phyloP scores from a whole-genome alignment of 2,797 vertebrate genomes.

The Masticophis lateralis region DNA sequence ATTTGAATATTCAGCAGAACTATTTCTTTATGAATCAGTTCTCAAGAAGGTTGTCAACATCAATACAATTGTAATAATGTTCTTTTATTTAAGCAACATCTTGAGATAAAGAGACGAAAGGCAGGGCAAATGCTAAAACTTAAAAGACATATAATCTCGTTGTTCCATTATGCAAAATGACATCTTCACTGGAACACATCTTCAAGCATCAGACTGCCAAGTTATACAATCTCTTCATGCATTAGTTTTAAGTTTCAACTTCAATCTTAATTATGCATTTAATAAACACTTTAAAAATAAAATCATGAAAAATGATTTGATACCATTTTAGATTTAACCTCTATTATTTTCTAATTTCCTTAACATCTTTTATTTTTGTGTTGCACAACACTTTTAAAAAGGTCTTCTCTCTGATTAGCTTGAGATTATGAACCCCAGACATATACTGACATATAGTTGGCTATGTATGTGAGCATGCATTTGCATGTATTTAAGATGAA shows the following conservation, averaged over 20 bases:
- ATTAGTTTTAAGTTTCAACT: neutral
- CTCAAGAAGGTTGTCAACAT: neutral
- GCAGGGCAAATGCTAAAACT: neutral
- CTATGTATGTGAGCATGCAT: neutral
- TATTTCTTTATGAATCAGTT: neutral
- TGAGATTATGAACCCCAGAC: neutral
- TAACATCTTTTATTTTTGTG: neutral
- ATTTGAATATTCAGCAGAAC: constrained; percentile 17
- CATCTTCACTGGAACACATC: neutral
- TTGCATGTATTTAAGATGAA: neutral
- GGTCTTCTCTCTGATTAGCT: neutral
- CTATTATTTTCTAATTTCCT: neutral
- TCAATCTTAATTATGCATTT: neutral
- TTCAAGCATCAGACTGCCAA: neutral
- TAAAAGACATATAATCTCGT: neutral
- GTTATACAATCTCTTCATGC: neutral
- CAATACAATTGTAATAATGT: constrained; percentile 7
- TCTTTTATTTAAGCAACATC: neutral
- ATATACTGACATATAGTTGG: neutral
- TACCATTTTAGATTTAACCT: neutral
- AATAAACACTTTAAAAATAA: neutral
- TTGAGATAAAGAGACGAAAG: neutral
- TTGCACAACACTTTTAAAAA: neutral
- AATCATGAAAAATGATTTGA: neutral
- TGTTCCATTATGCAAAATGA: neutral